Evolutionary conservation across 2,888 invertebrate species (phyloP).

Genomic region (Fragum fragum): DNA sequence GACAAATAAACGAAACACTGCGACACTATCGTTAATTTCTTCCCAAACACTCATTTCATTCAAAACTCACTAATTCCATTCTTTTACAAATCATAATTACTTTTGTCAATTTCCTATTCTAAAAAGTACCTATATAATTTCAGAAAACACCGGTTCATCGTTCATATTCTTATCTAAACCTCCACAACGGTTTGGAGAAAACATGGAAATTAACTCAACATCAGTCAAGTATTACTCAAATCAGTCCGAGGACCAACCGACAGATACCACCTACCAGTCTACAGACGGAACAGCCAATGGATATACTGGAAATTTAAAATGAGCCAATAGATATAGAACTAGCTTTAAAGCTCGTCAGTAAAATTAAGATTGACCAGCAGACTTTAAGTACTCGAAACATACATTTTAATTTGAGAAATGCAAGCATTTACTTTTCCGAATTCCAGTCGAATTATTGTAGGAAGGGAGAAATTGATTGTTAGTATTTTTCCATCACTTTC

Average conservation of each 20-base stretch:
- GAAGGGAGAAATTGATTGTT: too few species aligned
- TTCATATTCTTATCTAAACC: slow-evolving; percentile 75
- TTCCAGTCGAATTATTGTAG: too few species aligned
- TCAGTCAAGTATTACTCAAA: slow-evolving; percentile 84
- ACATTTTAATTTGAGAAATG: too few species aligned
- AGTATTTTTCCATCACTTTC: too few species aligned
- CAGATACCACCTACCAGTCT: background rate
- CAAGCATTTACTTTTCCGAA: too few species aligned
- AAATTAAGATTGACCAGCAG: background rate
- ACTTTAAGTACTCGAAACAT: too few species aligned
- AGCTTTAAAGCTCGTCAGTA: background rate
- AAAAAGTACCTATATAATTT: background rate
- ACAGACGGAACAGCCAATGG: background rate
- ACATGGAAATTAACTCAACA: slow-evolving; percentile 77
- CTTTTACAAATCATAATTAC: too few species aligned
- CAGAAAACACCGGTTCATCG: slow-evolving; percentile 75
- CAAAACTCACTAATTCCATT: too few species aligned
- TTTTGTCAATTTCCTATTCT: too few species aligned
- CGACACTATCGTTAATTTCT: too few species aligned
- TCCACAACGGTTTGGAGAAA: slow-evolving; percentile 62
- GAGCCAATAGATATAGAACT: background rate
- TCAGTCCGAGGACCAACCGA: slow-evolving; percentile 2
- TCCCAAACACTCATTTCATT: too few species aligned
- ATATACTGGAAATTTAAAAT: background rate
- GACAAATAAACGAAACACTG: too few species aligned